phyloP scores from a whole-genome alignment of 37 sponge, comb jelly and placozoan genomes.

The Petrosia ficiformis region DNA sequence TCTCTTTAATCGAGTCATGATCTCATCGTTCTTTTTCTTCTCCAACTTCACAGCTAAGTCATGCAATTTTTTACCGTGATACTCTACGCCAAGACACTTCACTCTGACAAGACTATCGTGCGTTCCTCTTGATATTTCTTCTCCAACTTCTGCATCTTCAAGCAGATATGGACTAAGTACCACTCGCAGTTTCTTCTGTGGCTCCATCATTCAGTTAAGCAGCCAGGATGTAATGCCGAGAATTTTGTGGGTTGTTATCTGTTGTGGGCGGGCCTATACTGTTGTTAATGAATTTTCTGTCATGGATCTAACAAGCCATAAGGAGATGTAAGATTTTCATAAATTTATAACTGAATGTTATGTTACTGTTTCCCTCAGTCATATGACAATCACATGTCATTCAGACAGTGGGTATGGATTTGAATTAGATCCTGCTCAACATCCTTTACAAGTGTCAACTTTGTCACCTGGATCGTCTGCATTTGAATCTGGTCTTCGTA shows the following conservation, averaged over 20 bases:
- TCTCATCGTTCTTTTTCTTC: not conserved
- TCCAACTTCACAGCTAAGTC: not conserved
- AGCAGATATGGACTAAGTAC: not conserved
- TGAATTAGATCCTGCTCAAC: not conserved
- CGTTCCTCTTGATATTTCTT: not conserved
- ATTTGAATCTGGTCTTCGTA: slow-evolving; percentile 26
- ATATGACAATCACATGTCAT: not conserved
- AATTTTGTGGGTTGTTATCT: too few relatives aligned
- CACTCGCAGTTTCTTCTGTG: not conserved
- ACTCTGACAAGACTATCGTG: not conserved
- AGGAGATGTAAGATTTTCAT: too few relatives aligned
- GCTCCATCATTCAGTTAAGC: not conserved
- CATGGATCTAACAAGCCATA: too few relatives aligned
- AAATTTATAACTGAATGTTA: too few relatives aligned
- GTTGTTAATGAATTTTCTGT: too few relatives aligned
- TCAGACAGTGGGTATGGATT: not conserved
- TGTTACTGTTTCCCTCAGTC: too few relatives aligned
- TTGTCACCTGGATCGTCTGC: slow-evolving; percentile 36
- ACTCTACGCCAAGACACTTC: not conserved
- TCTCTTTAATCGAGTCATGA: not conserved
- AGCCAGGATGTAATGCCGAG: too few relatives aligned
- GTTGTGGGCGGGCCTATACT: too few relatives aligned
- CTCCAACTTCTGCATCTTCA: not conserved
- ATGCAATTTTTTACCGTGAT: not conserved
- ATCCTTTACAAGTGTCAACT: not conserved